Percentiles rank a stretch among this genome's conserved stretches.
phyloP scores from a whole-genome alignment of 2,797 vertebrate species.

The Pangasius mekongensis region DNA sequence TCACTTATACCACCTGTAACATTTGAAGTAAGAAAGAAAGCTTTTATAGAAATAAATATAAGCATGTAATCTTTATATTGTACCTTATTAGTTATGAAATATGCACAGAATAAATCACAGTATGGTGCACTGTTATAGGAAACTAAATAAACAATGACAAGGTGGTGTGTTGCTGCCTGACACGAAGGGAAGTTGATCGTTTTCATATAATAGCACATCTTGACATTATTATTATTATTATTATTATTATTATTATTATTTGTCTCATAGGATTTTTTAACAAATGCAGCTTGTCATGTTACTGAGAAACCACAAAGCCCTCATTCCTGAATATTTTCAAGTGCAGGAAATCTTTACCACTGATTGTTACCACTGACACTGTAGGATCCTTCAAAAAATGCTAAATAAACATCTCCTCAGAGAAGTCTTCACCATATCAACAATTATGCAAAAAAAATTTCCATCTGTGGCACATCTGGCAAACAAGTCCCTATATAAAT shows the following conservation, averaged over 20 bases:
- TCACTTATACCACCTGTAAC: conserved; percentile 89
- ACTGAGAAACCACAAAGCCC: not conserved
- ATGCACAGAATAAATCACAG: not conserved
- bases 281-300: not conserved
- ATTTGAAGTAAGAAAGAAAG: conserved; percentile 83
- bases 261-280: not conserved
- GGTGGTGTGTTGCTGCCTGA: not conserved
- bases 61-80: not conserved
- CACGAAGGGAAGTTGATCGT: not conserved
- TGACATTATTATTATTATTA: not conserved
- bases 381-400: not conserved
- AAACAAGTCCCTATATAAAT: not conserved
- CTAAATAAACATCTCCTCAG: not conserved
- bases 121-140: not conserved
- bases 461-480: not conserved
- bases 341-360: not conserved
- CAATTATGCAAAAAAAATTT: not conserved
- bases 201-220: not conserved
- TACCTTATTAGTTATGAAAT: not conserved
- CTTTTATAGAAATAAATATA: not conserved
- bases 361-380: not conserved
- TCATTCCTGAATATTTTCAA: not conserved
- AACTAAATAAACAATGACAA: not conserved
- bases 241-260: not conserved
- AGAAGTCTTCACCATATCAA: not conserved